Evolutionary conservation across 2,797 vertebrate genomes (phyloP), one percentile per base, ranked within the genome.

Genomic region (Galago senegalensis): DNA sequence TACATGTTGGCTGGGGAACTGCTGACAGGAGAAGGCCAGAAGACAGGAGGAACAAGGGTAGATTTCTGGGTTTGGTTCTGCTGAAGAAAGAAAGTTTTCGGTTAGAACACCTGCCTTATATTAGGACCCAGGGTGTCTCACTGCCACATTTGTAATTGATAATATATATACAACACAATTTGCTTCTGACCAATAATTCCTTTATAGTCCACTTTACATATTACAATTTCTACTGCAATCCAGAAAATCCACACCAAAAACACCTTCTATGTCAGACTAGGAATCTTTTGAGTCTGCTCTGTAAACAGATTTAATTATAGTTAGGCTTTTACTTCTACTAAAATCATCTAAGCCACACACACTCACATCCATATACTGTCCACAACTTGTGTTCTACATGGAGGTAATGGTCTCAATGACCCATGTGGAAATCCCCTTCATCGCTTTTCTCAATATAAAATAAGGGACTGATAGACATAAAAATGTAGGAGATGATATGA

Each of bases 41-140:
- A 89, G 58, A 70, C 85, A 82, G 31, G 75, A 94, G 69, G 61
- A 43, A 86, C 14, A 72, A 58, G 92, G 40, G 27, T 34, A 69
- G 46, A 40, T 25, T 65, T 60, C 89, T 83, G 70, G 67, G 67
- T 86, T 70, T 63, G 53, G 49, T 72, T 87, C 69, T 90, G 80
- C 75, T 40, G 56, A 49, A 89, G 53, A 91, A 31, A 86, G 16
- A 67, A 40, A 85, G 75, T 29, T 80, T 65, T 77, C 37, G 18
- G 60, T 95, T 76, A 76, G 29, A 77, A 60, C 6, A 86, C 67
- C 40, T 14, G 9, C 8, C 58, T 90, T 23, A 21, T 49, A 80
- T 40, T 81, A 27, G 27, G 60, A 69, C 40, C 60, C 2, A 75
- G 11, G 75, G 17, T 25, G 25, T 80, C 75, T 89, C 77, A 31